Base-by-base conservation (phyloP, 1,140 invertebrate genomes). In the Trypoxylus dichotomus region DNA sequence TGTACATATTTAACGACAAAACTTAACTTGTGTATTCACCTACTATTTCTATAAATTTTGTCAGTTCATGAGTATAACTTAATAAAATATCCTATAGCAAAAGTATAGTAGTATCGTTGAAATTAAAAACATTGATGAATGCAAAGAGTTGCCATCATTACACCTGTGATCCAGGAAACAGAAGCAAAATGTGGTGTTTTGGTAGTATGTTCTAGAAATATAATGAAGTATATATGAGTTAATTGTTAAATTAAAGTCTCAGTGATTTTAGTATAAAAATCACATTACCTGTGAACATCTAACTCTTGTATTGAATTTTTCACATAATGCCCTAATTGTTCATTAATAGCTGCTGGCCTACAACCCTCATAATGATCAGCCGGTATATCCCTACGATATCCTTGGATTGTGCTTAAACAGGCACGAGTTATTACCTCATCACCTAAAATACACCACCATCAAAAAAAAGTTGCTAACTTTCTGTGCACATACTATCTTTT, bases 361-460 rank as follows among this genome's bases (percentile, higher is more conserved):
- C 96, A 97, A 0, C 96, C 96, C 87, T 97, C 95, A 86, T 96
- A 97, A 78, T 92, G 93, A 87, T 97, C 96, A 1, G 95, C 95
- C n/a, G 96, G 96, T 81, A 97, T 94, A 83, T 97, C 96, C 27
- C 92, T 94, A 76, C 95, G 88, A 77, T 93, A 89, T 71, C 90
- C 91, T 83, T 90, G 90, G 15, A 97, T 86, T 11, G 92, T 91
- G 82, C 95, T 97, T 2, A 97, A 84, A 86, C 96, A 97, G 82
- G 95, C 93, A 82, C 96, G 89, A 0, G 94, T 97, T 25, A 97
- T 94, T 0, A 94, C 88, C 83, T 91, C 90, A 83, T 94, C 90
- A 68, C 92, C 95, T 96, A 83, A 76, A 91, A 90, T 81, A 5
- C n/a, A 7, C 1, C 8, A 41, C 7, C 32, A 8, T 74, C 19